phyloP scores from a whole-genome alignment of 2,888 invertebrate species.

The Heliconius erato region DNA sequence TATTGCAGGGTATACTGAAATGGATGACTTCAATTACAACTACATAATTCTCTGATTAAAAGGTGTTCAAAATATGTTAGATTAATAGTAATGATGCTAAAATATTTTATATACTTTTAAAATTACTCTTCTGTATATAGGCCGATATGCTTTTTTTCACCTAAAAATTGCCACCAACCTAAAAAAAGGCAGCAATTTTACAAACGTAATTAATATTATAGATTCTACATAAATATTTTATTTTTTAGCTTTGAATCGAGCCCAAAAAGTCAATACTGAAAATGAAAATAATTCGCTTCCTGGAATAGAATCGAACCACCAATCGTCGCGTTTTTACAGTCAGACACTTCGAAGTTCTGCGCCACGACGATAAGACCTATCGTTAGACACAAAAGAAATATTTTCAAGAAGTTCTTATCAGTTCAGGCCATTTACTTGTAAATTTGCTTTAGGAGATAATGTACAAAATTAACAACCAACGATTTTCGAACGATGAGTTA shows the following conservation, averaged over 20 bases:
- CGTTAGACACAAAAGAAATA: not conserved
- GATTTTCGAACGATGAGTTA: conserved; percentile 61
- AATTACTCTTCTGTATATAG: no score
- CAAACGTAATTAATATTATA: no score
- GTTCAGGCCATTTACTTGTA: conserved; percentile 63
- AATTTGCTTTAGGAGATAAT: conserved; percentile 69
- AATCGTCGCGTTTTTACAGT: not conserved
- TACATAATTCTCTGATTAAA: not conserved
- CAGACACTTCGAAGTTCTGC: not conserved
- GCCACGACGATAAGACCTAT: not conserved
- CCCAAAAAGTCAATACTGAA: no score
- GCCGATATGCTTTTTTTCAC: no score
- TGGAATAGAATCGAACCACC: not conserved
- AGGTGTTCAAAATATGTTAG: not conserved
- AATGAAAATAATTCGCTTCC: not conserved
- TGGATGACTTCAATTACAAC: not conserved
- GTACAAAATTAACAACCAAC: conserved; percentile 66
- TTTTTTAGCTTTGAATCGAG: no score
- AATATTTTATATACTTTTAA: no score
- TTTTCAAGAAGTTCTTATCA: conserved; percentile 36
- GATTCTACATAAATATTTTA: no score
- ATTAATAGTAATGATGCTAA: not conserved
- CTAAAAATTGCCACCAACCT: no score
- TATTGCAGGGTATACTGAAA: not conserved
- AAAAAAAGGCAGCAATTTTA: no score